Evolutionary conservation across 2,888 invertebrate species (phyloP), one percentile per base, ranked within the genome.

Genomic region (Tupiocoris notatus): DNA sequence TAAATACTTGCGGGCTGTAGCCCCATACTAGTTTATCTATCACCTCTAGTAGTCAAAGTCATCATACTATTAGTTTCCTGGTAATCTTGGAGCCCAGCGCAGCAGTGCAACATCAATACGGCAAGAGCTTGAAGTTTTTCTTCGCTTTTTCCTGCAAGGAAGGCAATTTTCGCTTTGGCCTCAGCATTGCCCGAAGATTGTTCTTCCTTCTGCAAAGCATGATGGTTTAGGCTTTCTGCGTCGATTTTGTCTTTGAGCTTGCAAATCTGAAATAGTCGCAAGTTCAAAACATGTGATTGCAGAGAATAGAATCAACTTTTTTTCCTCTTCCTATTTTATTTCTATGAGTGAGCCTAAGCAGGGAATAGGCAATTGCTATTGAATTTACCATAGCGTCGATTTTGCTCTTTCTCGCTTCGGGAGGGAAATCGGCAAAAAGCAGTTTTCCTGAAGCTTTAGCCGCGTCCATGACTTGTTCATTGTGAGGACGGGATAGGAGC

Each of bases 21-120:
- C n/a, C n/a, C 39, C 39, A 12, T 7, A 39, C 39, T 3, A 39
- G 12, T 39, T 39, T 39, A 39, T 12, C 39, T 39, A 39, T 39
- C 39, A 39, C 3, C n/a, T n/a, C n/a, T 7, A 39, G 39, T 39
- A 39, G 39, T 39, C 39, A 39, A 39, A 7, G 39, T 39, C 39
- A 39, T 7, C 39, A 39, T 39, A 39, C 12, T 39, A 39, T 39
- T 39, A 12, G 6, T 75, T 17, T 83, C 89, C 84, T 91, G 88
- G 83, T 91, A 90, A 81, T 92, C 89, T 83, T 97, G 96, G 77
- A 97, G 88, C 1, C 95, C 97, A 1, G 96, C 93, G 85, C 96
- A 98, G 84, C 95, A 94, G 85, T 97, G 96, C 80, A 98, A 86
- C 92, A 97, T 93, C 79, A 97, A 88, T 71, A 97, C 92, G 67